These are phyloP conservation scores for Drosophila novamexicana DNA, from an alignment of 1,140 invertebrate species.

Conservation along the genomic window DNA sequence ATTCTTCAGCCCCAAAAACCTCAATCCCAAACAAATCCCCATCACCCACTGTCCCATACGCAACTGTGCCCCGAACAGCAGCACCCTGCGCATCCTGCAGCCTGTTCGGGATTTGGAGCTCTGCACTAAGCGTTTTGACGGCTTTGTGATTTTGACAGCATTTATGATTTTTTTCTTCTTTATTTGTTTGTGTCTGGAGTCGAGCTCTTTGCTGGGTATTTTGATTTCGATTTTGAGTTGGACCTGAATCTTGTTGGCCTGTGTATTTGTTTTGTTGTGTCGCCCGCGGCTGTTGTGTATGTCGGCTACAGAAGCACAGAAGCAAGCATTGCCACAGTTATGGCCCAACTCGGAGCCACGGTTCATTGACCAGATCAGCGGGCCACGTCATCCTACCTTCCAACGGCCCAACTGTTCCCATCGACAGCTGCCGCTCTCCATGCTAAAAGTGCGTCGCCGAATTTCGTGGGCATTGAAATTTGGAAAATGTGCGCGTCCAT, in stretches of 20 bases:
- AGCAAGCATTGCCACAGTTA: background rate
- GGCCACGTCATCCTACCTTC: constrained; percentile 40
- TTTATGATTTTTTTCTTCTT: constrained; percentile 15
- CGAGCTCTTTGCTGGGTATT: constrained; percentile 6
- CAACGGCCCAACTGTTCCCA: constrained; percentile 35
- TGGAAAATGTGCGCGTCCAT: constrained; percentile 42
- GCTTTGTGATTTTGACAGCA: constrained; percentile 69
- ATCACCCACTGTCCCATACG: constrained; percentile 8
- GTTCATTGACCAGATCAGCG: constrained; percentile 70
- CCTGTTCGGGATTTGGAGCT: constrained; percentile 26
- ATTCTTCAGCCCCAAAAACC: constrained; percentile 1
- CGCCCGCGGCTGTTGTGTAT: constrained; percentile 43
- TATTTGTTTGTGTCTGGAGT: background rate
- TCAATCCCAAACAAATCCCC: constrained; percentile 10
- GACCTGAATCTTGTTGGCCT: constrained; percentile 3
- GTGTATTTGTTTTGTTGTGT: constrained; percentile 11
- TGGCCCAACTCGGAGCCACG: constrained; percentile 14
- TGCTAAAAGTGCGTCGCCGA: constrained; percentile 12
- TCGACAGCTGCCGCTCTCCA: constrained; percentile 21
- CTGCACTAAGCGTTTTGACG: constrained; percentile 30
- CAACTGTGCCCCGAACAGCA: background rate
- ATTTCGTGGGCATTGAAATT: constrained; percentile 42
- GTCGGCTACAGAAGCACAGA: constrained; percentile 61
- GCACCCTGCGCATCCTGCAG: background rate
- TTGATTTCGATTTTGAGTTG: constrained; percentile 13